Percentiles rank a stretch among this genome's conserved stretches.
Evolutionary conservation across 2,797 vertebrate genomes (phyloP).

Genomic region (Remorina albescens): DNA sequence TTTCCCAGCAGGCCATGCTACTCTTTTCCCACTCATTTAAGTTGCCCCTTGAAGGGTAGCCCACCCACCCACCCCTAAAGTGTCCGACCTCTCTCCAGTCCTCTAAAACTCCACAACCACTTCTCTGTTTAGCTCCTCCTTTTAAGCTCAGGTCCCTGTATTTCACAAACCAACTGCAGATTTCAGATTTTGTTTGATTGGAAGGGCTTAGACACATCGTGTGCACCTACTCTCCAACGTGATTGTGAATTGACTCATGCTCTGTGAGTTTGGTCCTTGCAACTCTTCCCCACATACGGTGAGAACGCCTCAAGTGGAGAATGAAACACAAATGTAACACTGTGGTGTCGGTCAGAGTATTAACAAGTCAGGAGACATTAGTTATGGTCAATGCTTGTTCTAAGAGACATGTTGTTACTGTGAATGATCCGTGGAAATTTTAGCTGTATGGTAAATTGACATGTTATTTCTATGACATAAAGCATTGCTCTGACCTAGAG

Average conservation of each 20-base stretch:
- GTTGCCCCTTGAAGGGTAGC: constrained; percentile 52
- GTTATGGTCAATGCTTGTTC: constrained; percentile 9
- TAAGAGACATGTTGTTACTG: constrained; percentile 17
- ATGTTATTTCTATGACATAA: constrained; percentile 51
- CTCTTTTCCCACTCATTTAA: constrained; percentile 68
- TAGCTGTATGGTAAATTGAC: constrained; percentile 25
- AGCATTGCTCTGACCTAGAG: constrained; percentile 39
- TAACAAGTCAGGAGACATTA: constrained; percentile 23
- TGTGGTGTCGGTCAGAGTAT: constrained; percentile 13
- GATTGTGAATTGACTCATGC: constrained; percentile 10
- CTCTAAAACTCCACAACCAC: constrained; percentile 62
- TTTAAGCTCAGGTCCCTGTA: constrained; percentile 37
- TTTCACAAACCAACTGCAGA: constrained; percentile 41
- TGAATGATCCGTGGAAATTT: constrained; percentile 33
- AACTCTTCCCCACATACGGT: background rate
- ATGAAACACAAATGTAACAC: constrained; percentile 4
- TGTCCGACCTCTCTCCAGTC: constrained; percentile 38
- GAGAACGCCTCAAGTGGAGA: constrained; percentile 15
- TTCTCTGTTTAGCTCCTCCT: constrained; percentile 59
- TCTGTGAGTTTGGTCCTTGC: constrained; percentile 7
- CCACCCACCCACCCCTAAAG: constrained; percentile 42
- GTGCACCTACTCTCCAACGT: background rate
- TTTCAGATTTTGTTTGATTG: constrained; percentile 41
- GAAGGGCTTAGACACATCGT: constrained; percentile 6
- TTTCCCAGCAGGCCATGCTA: constrained; percentile 71